phyloP scores from a whole-genome alignment of 2,888 invertebrate species.

The Sesia bembeciformis region DNA sequence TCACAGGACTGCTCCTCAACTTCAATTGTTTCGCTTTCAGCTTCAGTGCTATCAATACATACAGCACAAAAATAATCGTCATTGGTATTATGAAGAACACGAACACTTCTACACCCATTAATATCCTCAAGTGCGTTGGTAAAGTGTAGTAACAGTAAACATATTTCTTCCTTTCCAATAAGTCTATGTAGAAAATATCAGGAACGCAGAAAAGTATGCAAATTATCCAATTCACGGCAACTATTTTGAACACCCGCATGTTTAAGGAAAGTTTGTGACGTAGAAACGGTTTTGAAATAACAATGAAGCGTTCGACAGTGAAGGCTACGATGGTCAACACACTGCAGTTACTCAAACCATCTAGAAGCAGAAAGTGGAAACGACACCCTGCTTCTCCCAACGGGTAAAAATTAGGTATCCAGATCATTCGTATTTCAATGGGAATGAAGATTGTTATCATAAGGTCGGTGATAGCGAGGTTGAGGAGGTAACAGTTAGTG shows the following conservation, averaged over 20 bases:
- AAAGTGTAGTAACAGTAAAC: slow-evolving; percentile 49
- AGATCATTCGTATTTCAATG: slow-evolving; percentile 83
- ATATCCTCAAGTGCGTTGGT: slow-evolving; percentile 35
- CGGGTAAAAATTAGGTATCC: slow-evolving; percentile 83
- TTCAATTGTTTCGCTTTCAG: slow-evolving; percentile 75
- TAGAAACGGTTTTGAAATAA: slow-evolving; percentile 87
- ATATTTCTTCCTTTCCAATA: slow-evolving; percentile 44
- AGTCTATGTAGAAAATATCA: slow-evolving; percentile 61
- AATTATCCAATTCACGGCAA: slow-evolving; percentile 81
- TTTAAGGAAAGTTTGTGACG: slow-evolving; percentile 85
- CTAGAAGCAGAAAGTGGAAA: slow-evolving; percentile 82
- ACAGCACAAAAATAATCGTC: slow-evolving; percentile 86
- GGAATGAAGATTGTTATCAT: slow-evolving; percentile 83
- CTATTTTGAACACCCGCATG: slow-evolving; percentile 84
- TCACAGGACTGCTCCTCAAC: slow-evolving; percentile 61
- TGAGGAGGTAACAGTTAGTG: slow-evolving; percentile 87
- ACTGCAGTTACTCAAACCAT: slow-evolving; percentile 87
- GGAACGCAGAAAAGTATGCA: slow-evolving; percentile 82
- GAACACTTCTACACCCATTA: slow-evolving; percentile 77
- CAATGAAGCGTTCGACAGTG: slow-evolving; percentile 89
- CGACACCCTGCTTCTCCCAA: slow-evolving; percentile 86
- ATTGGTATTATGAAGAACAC: slow-evolving; percentile 89
- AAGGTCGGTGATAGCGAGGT: slow-evolving; percentile 84
- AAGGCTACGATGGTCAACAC: slow-evolving; percentile 90
- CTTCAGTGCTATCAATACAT: slow-evolving; percentile 83